phyloP scores from a whole-genome alignment of 2,113 vertebrate species.

The Tragulus kanchil region DNA sequence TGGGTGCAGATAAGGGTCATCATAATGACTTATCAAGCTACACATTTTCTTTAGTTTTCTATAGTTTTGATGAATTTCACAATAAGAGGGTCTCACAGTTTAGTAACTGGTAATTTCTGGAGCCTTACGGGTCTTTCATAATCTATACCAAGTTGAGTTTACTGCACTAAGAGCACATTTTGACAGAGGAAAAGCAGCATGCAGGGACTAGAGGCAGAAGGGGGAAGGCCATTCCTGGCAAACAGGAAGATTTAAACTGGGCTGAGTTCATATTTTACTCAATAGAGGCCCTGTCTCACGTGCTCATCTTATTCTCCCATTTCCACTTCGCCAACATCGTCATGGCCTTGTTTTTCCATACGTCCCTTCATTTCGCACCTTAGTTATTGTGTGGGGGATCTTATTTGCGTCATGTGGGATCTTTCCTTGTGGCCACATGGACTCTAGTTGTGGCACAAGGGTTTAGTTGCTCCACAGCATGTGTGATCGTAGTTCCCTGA shows the following conservation, averaged over 20 bases:
- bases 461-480: not conserved
- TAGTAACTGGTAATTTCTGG: not conserved
- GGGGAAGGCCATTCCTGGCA: not conserved
- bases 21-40: not conserved
- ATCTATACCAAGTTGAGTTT: not conserved
- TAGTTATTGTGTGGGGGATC: not conserved
- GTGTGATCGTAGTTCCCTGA: not conserved
- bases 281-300: not conserved
- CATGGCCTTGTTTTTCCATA: not conserved
- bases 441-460: not conserved
- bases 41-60: slow-evolving; percentile 22
- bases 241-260: not conserved
- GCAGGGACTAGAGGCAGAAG: not conserved
- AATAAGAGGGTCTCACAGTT: slow-evolving; percentile 5
- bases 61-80: slow-evolving; percentile 17
- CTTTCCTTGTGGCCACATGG: not conserved
- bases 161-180: not conserved
- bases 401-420: not conserved
- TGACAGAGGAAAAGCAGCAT: not conserved
- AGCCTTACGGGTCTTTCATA: not conserved
- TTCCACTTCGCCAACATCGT: not conserved
- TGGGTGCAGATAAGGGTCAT: not conserved
- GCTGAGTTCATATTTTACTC: slow-evolving; percentile 7
- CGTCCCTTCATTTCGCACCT: not conserved
- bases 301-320: not conserved